Conservation (phyloP, 1,140 invertebrate genomes). For the Euura lappo region DNA sequence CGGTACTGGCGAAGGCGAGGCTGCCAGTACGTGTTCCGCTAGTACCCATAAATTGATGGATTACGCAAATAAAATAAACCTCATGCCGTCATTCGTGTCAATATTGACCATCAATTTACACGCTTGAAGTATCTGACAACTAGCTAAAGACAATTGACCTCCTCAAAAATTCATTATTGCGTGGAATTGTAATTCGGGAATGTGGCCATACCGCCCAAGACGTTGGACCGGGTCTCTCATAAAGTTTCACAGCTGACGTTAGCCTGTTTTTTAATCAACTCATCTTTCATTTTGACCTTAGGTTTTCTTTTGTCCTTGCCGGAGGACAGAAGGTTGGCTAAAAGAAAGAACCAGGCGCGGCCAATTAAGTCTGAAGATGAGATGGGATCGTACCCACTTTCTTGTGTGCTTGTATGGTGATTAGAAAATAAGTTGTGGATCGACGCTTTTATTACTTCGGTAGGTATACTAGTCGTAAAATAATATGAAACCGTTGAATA, state of each 20-base stretch:
- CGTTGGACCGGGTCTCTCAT: too few species aligned
- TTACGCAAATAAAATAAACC: not conserved
- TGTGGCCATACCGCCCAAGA: too few species aligned
- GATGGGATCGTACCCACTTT: not conserved
- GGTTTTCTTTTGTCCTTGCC: not conserved
- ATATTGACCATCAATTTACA: conserved; percentile 5
- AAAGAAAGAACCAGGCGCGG: not conserved
- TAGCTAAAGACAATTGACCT: not conserved
- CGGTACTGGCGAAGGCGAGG: not conserved
- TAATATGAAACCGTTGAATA: not conserved
- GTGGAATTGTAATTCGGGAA: too few species aligned
- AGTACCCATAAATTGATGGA: not conserved
- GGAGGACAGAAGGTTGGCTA: not conserved
- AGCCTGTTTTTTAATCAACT: not conserved
- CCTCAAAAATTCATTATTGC: too few species aligned
- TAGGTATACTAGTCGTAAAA: not conserved
- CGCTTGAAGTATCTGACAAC: not conserved
- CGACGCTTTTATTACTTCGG: not conserved
- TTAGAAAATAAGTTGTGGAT: not conserved
- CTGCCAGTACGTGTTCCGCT: not conserved
- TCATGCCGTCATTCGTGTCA: not conserved
- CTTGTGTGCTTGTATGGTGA: not conserved
- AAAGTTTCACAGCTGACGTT: too few species aligned
- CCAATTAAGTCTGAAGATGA: not conserved
- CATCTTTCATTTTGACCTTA: not conserved